Percentiles rank a stretch among this genome's conserved stretches.
These are phyloP conservation scores for Mechanitis mazaeus DNA, from an alignment of 2,888 invertebrate genomes.

Conservation along the genomic window DNA sequence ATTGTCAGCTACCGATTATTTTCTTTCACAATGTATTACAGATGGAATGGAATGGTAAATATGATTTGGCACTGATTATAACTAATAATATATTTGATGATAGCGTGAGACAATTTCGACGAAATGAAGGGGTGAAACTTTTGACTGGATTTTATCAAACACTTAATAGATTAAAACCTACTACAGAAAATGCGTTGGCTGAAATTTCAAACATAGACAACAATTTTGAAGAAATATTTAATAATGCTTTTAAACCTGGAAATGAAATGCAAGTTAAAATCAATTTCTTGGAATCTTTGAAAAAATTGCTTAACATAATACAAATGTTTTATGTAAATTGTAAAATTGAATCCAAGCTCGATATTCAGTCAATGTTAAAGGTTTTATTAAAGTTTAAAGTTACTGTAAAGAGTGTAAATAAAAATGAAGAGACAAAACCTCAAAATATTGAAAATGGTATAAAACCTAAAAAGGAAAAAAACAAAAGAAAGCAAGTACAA, in stretches of 20 bases:
- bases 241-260: constrained; percentile 53
- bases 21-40: constrained; percentile 81
- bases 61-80: constrained; percentile 75
- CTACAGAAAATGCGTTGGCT: constrained; percentile 43
- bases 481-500: constrained; percentile 52
- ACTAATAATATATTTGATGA: constrained; percentile 78
- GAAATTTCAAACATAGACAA: constrained; percentile 64
- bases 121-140: constrained; percentile 81
- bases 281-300: constrained; percentile 74
- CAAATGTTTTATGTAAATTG: constrained; percentile 64
- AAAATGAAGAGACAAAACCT: constrained; percentile 28
- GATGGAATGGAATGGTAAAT: constrained; percentile 80
- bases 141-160: constrained; percentile 80
- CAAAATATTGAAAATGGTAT: constrained; percentile 31
- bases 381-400: constrained; percentile 46
- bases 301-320: constrained; percentile 72
- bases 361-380: constrained; percentile 40
- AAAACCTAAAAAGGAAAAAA: constrained; percentile 47
- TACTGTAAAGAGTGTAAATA: constrained; percentile 41
- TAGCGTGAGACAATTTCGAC: constrained; percentile 79
- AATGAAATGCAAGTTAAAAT: constrained; percentile 69
- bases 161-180: constrained; percentile 65
- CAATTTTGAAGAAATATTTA: constrained; percentile 60
- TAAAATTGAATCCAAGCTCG: constrained; percentile 48
- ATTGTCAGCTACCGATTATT: constrained; percentile 79